Conservation (phyloP, 2,888 invertebrate species). For the Microchrysa polita region DNA sequence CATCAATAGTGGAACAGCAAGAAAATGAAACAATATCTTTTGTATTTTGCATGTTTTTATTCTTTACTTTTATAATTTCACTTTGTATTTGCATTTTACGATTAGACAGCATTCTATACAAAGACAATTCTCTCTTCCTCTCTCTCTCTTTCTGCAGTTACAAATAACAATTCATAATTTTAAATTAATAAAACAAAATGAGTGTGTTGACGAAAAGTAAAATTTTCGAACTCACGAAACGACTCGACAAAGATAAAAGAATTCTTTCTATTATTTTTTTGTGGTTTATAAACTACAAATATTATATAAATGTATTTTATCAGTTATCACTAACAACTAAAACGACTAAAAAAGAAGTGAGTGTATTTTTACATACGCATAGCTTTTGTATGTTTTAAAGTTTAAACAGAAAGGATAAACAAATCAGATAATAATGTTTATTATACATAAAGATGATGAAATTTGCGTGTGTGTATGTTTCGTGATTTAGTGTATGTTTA, state of each 20-base stretch:
- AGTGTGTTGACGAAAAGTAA: not conserved
- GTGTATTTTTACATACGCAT: not conserved
- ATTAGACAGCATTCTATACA: slow-evolving; percentile 19
- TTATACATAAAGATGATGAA: not conserved
- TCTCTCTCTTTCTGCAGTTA: slow-evolving; percentile 18
- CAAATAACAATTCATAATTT: slow-evolving; percentile 37
- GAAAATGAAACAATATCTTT: no score
- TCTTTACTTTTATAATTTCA: slow-evolving; percentile 18
- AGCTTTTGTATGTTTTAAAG: not conserved
- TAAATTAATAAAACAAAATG: not conserved
- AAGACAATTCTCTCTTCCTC: no score
- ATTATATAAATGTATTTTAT: no score
- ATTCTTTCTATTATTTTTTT: not conserved
- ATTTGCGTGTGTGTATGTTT: not conserved
- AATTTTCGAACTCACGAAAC: slow-evolving; percentile 4
- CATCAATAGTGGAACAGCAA: no score
- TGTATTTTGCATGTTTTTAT: slow-evolving; percentile 26
- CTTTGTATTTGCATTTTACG: slow-evolving; percentile 22
- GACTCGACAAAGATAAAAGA: no score
- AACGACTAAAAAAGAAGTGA: slow-evolving; percentile 5
- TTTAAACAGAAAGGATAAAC: slow-evolving; percentile 8
- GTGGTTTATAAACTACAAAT: not conserved
- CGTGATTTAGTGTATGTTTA: no score
- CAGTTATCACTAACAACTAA: slow-evolving; percentile 1
- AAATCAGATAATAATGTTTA: slow-evolving; percentile 21